phyloP scores from a whole-genome alignment of 2,797 vertebrate species.

The Cryptoprocta ferox region DNA sequence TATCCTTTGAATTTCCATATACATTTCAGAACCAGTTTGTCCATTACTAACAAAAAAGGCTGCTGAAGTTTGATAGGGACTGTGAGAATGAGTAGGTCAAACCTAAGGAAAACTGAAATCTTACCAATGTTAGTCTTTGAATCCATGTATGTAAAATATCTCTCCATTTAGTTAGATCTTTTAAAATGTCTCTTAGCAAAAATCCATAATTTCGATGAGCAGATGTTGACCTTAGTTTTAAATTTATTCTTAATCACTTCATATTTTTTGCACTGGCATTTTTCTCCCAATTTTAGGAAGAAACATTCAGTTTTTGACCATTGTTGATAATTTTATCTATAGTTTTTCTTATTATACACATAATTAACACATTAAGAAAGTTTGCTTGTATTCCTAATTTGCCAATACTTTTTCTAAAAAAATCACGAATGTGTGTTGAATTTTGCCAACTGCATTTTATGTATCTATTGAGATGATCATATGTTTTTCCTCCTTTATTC shows the following conservation, averaged over 20 bases:
- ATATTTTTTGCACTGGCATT: background rate
- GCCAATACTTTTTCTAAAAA: background rate
- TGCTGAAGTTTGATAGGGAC: background rate
- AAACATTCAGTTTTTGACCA: background rate
- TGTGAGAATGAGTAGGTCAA: background rate
- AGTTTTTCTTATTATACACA: background rate
- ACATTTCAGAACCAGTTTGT: background rate
- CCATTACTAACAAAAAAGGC: background rate
- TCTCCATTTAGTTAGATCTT: background rate
- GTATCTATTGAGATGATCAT: background rate
- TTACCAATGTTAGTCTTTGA: background rate
- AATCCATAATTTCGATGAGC: background rate
- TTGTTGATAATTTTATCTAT: background rate
- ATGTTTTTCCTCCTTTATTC: background rate
- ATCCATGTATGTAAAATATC: background rate
- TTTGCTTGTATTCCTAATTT: background rate
- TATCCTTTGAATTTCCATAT: background rate
- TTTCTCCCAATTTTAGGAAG: background rate
- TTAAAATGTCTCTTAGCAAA: background rate
- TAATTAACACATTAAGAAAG: background rate
- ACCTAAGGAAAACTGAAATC: background rate
- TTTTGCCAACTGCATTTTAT: background rate
- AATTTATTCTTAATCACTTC: background rate
- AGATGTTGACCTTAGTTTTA: background rate
- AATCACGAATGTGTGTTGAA: background rate